A percentile compares a stretch with the other conserved stretches of the same genome.
Evolutionary conservation across 2,888 invertebrate species (phyloP).

Genomic region (Rotaria magnacalcarata): DNA sequence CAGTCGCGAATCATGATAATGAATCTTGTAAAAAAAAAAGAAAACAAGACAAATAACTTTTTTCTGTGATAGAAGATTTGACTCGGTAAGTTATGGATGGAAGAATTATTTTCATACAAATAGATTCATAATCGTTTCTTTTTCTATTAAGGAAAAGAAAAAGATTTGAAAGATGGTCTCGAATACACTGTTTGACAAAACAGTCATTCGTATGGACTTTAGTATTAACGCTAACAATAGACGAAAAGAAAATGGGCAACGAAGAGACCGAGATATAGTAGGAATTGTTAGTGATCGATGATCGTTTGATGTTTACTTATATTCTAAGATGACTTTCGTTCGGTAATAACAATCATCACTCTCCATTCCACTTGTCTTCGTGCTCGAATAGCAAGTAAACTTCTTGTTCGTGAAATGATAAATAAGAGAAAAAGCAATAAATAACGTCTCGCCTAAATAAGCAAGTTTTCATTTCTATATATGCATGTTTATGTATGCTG

Average conservation of each 20-base stretch:
- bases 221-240: not conserved
- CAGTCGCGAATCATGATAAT: not conserved
- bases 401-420: not conserved
- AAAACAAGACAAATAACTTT: not conserved
- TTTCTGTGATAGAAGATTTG: not conserved
- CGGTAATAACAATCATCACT: not conserved
- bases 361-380: slow-evolving; percentile 10
- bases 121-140: not conserved
- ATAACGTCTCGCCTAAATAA: not conserved
- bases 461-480: not conserved
- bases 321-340: not conserved
- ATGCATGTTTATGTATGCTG: not conserved
- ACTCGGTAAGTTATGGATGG: not conserved
- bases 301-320: not conserved
- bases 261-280: not conserved
- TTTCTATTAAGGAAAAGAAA: not conserved
- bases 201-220: not conserved
- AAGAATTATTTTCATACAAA: not conserved
- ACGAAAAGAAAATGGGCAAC: not conserved
- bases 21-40: not conserved
- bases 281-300: not conserved
- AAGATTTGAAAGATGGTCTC: not conserved
- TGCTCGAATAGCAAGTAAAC: not conserved
- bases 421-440: not conserved
- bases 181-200: not conserved